Evolutionary conservation across 2,113 vertebrate species (phyloP).

Genomic region (Syngnathus scovelli): DNA sequence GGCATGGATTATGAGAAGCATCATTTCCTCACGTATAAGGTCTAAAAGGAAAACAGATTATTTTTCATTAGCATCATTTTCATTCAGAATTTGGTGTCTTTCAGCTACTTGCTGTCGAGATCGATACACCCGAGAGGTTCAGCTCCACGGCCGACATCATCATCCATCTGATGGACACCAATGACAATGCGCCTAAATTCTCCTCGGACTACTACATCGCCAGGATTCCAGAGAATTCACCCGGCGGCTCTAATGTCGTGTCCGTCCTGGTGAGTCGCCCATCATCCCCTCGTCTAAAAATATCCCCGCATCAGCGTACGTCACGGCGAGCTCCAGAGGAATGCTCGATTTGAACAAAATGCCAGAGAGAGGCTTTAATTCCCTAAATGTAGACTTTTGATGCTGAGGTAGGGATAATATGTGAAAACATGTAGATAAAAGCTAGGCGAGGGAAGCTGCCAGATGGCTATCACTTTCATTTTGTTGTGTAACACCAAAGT

Average conservation of each 20-base stretch:
- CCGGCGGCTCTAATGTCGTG: conserved; percentile 85
- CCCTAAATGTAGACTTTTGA: conserved; percentile 59
- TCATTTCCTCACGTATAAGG: conserved; percentile 88
- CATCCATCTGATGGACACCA: conserved; percentile 87
- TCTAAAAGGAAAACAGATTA: conserved; percentile 3
- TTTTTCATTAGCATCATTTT: not conserved
- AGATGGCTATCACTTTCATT: conserved; percentile 74
- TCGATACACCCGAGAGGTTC: conserved; percentile 90
- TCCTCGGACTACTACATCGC: conserved; percentile 88
- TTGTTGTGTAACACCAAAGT: conserved; percentile 70
- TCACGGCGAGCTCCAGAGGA: conserved; percentile 47
- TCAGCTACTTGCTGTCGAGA: conserved; percentile 89
- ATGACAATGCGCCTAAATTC: conserved; percentile 90
- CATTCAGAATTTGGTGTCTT: not conserved
- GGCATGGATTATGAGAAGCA: conserved; percentile 91
- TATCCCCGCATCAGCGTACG: conserved; percentile 29
- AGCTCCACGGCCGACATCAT: conserved; percentile 87
- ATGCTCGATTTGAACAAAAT: conserved; percentile 49
- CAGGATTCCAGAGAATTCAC: conserved; percentile 88
- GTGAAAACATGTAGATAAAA: conserved; percentile 66
- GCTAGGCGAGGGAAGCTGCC: conserved; percentile 67
- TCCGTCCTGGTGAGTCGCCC: conserved; percentile 82
- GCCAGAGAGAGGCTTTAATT: conserved; percentile 52
- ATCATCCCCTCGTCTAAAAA: conserved; percentile 46
- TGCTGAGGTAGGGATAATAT: conserved; percentile 55